A percentile compares a stretch with the other conserved stretches of the same genome.
Conservation (phyloP, 2,888 invertebrate species). For the Drosophila ezoana region DNA sequence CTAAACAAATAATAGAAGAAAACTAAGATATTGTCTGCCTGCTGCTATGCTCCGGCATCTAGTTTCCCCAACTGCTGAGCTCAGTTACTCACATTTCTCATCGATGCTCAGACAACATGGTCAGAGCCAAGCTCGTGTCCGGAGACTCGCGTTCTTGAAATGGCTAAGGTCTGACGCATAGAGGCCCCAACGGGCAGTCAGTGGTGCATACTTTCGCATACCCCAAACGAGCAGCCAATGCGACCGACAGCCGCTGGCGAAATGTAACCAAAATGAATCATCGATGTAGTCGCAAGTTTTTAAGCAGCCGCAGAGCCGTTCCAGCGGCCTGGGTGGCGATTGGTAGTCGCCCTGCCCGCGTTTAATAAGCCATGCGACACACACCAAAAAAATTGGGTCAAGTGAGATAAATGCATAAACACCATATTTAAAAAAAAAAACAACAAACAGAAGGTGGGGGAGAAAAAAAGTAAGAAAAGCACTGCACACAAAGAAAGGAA, state of each 20-base stretch:
- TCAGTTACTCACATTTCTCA: slow-evolving; percentile 4
- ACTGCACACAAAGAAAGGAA: slow-evolving; percentile 52
- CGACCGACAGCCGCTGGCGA: slow-evolving; percentile 45
- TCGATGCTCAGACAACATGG: slow-evolving; percentile 3
- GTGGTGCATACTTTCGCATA: slow-evolving; percentile 35
- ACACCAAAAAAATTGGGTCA: slow-evolving; percentile 67
- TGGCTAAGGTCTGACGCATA: slow-evolving; percentile 68
- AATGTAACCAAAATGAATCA: slow-evolving; percentile 72
- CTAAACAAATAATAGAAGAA: no score
- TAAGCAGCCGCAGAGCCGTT: slow-evolving; percentile 23
- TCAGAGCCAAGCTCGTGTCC: background rate
- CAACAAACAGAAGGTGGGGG: slow-evolving; percentile 18
- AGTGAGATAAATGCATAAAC: slow-evolving; percentile 69
- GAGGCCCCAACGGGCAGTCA: slow-evolving; percentile 33
- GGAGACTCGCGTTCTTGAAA: slow-evolving; percentile 30
- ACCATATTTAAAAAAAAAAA: slow-evolving; percentile 20
- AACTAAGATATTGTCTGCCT: background rate
- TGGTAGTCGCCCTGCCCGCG: slow-evolving; percentile 44
- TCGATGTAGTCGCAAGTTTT: slow-evolving; percentile 38
- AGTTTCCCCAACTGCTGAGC: background rate
- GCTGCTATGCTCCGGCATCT: background rate
- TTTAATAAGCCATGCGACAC: slow-evolving; percentile 74
- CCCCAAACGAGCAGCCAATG: slow-evolving; percentile 19
- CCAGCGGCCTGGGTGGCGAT: slow-evolving; percentile 10
- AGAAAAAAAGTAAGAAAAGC: slow-evolving; percentile 40